Evolutionary conservation across 30 jellyfish, hydroid and myxozoan species (phyloP), one percentile per base, ranked within the genome.

Genomic region (Sanderia malayensis): DNA sequence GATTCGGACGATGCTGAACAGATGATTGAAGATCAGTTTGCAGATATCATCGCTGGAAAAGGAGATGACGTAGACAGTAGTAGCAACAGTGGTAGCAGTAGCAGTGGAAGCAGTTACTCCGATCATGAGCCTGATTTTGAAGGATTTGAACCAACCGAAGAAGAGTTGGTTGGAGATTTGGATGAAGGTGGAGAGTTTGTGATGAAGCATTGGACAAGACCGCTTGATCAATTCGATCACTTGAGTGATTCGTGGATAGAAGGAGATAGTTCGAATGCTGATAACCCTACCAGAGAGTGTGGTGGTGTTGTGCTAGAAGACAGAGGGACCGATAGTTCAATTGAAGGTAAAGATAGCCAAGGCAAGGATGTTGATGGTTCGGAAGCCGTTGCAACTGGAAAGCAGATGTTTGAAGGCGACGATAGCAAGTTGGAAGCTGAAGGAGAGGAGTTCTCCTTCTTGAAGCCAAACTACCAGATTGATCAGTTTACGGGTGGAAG

Each of bases 401-500:
- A n/a, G n/a, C n/a, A n/a, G n/a, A n/a, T n/a, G n/a, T n/a, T n/a
- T 6, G 55, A 15, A 41, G 55, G 8, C 15, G 55, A 15, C 15
- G 55, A 41, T 41, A 15, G 15, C 15, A 15, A 41, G 55, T 6
- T 4, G 67, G 23, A 55, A 55, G 7, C 7, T 15, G 29, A 15
- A n/a, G 67, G 45, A 23, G 80, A 76, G n/a, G n/a, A n/a, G 9
- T 76, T 37, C 64, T 59, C 79, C 3, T 76, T 76, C 23, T 27
- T 44, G 3, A 47, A 76, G 23, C 80, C 88, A 25, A 61, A 0
- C 55, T 64, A 58, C 27, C 88, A 76, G 34, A 44, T 29, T 49
- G 88, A 76, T 31, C 88, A 76, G 74, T 76, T 62, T 28, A 65
- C 79, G 19, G 81, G 80, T 15, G 88, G 88, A 26, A 76, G 88